Percentiles rank a stretch among this genome's conserved stretches.
phyloP scores from a whole-genome alignment of 2,888 invertebrate genomes.

The Neoitamus cyanurus region DNA sequence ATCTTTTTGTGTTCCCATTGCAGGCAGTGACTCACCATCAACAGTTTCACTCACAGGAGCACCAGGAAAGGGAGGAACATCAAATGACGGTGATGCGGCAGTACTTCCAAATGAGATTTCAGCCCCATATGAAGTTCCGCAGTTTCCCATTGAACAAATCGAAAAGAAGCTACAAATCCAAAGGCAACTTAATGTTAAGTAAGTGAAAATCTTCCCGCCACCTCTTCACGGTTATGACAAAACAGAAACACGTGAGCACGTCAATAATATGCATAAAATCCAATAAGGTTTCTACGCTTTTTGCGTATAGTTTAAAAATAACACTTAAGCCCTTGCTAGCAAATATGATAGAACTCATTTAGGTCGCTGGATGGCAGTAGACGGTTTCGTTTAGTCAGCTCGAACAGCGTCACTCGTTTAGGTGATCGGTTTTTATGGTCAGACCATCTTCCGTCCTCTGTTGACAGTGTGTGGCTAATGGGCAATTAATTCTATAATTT shows the following conservation, averaged over 20 bases:
- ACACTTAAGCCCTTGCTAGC: constrained; percentile 6
- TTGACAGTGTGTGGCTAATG: neutral
- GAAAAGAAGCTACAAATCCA: constrained; percentile 93
- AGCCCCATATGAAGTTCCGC: constrained; percentile 96
- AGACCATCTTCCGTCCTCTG: neutral
- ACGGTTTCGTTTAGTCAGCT: neutral
- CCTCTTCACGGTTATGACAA: neutral
- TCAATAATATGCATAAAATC: neutral
- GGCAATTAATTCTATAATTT: constrained; percentile 10
- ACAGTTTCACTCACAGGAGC: constrained; percentile 40
- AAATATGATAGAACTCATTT: neutral
- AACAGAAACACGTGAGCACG: neutral
- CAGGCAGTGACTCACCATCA: constrained; percentile 59
- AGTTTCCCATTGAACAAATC: constrained; percentile 97
- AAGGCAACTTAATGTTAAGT: constrained; percentile 89
- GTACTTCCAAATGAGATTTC: constrained; percentile 84
- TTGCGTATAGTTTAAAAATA: constrained; percentile 39
- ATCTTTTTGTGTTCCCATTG: neutral
- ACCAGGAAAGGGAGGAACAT: constrained; percentile 65
- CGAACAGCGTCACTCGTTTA: constrained; percentile 5
- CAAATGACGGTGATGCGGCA: constrained; percentile 69
- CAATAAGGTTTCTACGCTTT: constrained; percentile 16
- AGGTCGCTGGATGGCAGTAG: neutral
- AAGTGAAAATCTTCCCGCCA: constrained; percentile 64
- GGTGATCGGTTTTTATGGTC: constrained; percentile 8